Percentiles rank a stretch among this genome's conserved stretches.
Evolutionary conservation across 2,113 vertebrate species (phyloP).

Genomic region (Pygoscelis adeliae): DNA sequence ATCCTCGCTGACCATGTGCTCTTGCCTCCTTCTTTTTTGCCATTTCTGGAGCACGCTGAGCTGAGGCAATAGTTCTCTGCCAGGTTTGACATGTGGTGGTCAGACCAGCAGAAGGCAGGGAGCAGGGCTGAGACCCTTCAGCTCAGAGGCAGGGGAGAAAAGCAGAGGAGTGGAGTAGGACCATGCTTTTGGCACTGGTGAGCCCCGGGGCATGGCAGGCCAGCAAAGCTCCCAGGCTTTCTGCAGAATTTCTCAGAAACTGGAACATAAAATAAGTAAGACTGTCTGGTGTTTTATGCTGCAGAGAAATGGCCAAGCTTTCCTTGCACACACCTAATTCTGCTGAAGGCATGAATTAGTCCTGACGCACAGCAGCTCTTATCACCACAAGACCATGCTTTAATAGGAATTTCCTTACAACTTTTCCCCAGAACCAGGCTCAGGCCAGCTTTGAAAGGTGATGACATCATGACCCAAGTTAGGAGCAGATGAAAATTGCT

Average conservation of each 20-base stretch:
- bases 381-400: not conserved
- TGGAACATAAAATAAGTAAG: not conserved
- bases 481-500: not conserved
- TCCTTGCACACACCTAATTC: not conserved
- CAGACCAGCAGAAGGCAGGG: not conserved
- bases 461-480: not conserved
- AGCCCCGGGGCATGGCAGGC: not conserved
- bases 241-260: not conserved
- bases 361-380: not conserved
- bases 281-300: not conserved
- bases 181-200: not conserved
- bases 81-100: not conserved
- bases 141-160: not conserved
- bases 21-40: not conserved
- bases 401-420: slow-evolving; percentile 20
- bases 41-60: not conserved
- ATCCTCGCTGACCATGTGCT: not conserved
- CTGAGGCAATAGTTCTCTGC: not conserved
- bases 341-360: not conserved
- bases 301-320: not conserved
- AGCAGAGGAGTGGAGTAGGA: not conserved
- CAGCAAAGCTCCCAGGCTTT: not conserved
- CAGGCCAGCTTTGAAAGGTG: not conserved
- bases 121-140: not conserved
- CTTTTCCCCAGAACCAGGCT: not conserved